phyloP scores from a whole-genome alignment of 2,888 invertebrate species.

The Tiphia femorata region DNA sequence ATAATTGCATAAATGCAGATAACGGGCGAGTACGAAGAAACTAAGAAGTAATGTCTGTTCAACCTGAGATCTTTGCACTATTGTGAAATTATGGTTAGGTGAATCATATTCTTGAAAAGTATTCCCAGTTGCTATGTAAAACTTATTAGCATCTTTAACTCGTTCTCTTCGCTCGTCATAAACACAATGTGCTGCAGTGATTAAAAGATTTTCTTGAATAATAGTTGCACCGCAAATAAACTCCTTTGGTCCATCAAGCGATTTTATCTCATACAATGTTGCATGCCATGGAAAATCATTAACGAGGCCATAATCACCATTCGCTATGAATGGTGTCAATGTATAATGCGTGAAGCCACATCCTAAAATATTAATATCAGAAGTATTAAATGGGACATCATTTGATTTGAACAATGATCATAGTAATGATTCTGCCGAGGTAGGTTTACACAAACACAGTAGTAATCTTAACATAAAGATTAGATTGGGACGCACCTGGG shows the following conservation, averaged over 20 bases:
- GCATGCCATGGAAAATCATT: constrained; percentile 67
- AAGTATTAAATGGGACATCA: too few relatives aligned
- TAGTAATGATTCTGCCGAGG: too few relatives aligned
- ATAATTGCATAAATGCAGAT: too few relatives aligned
- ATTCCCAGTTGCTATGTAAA: constrained; percentile 62
- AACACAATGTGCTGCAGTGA: constrained; percentile 69
- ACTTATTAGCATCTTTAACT: constrained; percentile 37
- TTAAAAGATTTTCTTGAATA: constrained; percentile 57
- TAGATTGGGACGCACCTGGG: constrained; percentile 60
- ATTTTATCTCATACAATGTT: constrained; percentile 53
- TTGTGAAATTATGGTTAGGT: constrained; percentile 32
- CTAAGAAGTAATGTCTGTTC: too few relatives aligned
- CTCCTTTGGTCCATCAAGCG: constrained; percentile 32
- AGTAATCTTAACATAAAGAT: constrained; percentile 53
- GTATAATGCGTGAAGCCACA: constrained; percentile 55
- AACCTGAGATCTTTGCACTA: constrained; percentile 49
- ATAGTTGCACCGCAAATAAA: constrained; percentile 67
- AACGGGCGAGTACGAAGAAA: too few relatives aligned
- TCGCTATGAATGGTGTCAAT: constrained; percentile 53
- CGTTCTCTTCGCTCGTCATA: constrained; percentile 50
- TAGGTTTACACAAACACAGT: too few relatives aligned
- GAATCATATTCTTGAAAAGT: constrained; percentile 57
- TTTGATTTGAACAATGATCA: too few relatives aligned
- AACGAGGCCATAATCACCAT: constrained; percentile 52
- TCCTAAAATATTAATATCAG: constrained; percentile 61